phyloP scores from a whole-genome alignment of 2,113 vertebrate genomes.

The Aleadryas rufinucha region DNA sequence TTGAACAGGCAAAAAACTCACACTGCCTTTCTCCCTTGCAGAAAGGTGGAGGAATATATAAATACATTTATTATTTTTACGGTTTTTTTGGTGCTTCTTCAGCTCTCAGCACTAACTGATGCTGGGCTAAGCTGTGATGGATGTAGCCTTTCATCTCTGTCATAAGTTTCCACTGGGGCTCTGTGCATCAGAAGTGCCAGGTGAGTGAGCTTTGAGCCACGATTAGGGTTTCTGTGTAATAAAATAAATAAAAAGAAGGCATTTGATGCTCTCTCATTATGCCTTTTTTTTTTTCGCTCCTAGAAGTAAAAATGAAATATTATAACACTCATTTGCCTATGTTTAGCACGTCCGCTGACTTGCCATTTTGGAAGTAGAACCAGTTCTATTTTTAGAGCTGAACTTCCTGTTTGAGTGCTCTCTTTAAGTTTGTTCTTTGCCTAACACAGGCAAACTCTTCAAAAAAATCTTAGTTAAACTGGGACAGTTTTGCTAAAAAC shows the following conservation, averaged over 20 bases:
- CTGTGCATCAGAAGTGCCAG: background rate
- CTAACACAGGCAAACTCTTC: slow-evolving; percentile 4
- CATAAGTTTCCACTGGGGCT: background rate
- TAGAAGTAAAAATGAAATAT: background rate
- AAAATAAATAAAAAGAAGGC: background rate
- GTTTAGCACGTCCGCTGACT: slow-evolving; percentile 51
- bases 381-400: slow-evolving; percentile 51
- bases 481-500: slow-evolving; percentile 13
- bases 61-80: background rate
- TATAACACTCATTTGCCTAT: background rate
- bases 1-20: background rate
- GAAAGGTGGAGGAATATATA: background rate
- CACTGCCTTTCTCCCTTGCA: background rate
- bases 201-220: background rate
- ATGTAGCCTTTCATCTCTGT: background rate
- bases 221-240: background rate
- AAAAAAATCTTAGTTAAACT: background rate
- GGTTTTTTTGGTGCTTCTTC: background rate
- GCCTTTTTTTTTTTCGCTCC: background rate
- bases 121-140: background rate
- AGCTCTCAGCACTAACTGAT: background rate
- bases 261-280: background rate
- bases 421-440: slow-evolving; percentile 31
- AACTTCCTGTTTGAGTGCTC: slow-evolving; percentile 58
- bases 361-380: slow-evolving; percentile 46